Percentiles rank a stretch among this genome's conserved stretches.
Conservation (phyloP, 2,888 invertebrate species). For the Adelphocoris suturalis region DNA sequence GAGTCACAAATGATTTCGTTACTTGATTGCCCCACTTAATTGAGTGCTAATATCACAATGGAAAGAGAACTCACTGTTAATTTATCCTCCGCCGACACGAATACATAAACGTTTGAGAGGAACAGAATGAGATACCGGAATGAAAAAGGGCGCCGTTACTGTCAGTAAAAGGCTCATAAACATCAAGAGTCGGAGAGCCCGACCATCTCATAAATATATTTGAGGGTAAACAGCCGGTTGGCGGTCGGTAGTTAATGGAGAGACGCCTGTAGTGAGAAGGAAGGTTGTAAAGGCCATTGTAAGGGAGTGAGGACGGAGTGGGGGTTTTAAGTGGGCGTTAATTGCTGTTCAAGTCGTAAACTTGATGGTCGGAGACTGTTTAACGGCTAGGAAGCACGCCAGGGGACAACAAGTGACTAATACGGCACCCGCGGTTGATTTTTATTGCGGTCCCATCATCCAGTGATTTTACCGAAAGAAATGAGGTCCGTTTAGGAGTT, state of each 20-base stretch:
- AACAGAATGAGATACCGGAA: conserved; percentile 59
- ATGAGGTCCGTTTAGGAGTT: background rate
- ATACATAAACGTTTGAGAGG: conserved; percentile 51
- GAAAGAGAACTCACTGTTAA: conserved; percentile 41
- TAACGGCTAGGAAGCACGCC: conserved; percentile 62
- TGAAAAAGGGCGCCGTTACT: conserved; percentile 59
- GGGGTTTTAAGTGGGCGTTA: conserved; percentile 67
- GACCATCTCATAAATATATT: conserved; percentile 65
- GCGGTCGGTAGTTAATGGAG: conserved; percentile 41
- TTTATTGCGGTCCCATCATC: conserved; percentile 51
- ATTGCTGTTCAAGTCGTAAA: conserved; percentile 67
- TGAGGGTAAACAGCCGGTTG: conserved; percentile 60
- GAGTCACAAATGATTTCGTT: background rate
- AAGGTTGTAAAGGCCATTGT: conserved; percentile 51
- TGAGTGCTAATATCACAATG: conserved; percentile 28
- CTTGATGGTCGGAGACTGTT: conserved; percentile 66
- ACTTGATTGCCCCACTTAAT: conserved; percentile 31
- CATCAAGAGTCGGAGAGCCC: conserved; percentile 55
- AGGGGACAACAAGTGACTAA: conserved; percentile 70
- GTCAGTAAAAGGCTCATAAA: conserved; percentile 66
- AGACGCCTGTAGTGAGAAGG: conserved; percentile 31
- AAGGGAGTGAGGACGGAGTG: background rate
- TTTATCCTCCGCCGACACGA: conserved; percentile 58
- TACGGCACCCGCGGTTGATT: conserved; percentile 47
- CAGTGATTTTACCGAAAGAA: conserved; percentile 23